Percentiles rank a stretch among this genome's conserved stretches.
phyloP scores from a whole-genome alignment of 2,888 invertebrate genomes.

The Tetragonula carbonaria region DNA sequence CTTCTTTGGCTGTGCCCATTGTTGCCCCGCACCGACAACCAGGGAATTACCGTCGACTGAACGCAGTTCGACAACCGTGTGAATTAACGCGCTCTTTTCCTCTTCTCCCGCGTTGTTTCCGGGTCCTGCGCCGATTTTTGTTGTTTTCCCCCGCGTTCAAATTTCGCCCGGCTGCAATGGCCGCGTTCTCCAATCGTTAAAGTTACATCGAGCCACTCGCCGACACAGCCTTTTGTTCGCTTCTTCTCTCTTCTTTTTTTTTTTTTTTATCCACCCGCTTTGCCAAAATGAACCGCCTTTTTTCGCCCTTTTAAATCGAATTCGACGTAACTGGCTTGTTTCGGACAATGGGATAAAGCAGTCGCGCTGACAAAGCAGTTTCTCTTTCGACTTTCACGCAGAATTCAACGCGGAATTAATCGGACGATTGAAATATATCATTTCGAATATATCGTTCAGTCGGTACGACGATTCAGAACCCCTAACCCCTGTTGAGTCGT shows the following conservation, averaged over 20 bases:
- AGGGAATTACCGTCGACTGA: slow-evolving; percentile 33
- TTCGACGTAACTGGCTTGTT: slow-evolving; percentile 5
- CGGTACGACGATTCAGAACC: neutral
- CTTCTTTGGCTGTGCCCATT: slow-evolving; percentile 28
- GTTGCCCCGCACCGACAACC: neutral
- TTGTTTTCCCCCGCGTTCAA: neutral
- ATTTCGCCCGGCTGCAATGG: neutral
- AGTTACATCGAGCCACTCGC: neutral
- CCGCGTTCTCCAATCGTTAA: slow-evolving; percentile 2
- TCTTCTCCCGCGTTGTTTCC: neutral
- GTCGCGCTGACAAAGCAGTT: slow-evolving; percentile 3
- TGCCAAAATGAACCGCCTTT: slow-evolving; percentile 9
- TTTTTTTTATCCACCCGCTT: neutral
- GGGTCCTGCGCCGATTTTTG: neutral
- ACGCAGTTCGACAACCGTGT: neutral
- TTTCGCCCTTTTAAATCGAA: neutral
- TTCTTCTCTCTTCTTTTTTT: too few species aligned
- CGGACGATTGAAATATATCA: neutral
- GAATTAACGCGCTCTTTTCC: slow-evolving; percentile 27
- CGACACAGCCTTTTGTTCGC: slow-evolving; percentile 2
- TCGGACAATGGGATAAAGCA: slow-evolving; percentile 1
- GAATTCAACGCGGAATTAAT: neutral
- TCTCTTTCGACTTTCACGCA: neutral
- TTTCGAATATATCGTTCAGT: neutral
- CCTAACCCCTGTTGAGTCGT: neutral